A percentile compares a stretch with the other conserved stretches of the same genome.
Evolutionary conservation across 2,113 vertebrate genomes (phyloP).

Genomic region (Columbina picui): DNA sequence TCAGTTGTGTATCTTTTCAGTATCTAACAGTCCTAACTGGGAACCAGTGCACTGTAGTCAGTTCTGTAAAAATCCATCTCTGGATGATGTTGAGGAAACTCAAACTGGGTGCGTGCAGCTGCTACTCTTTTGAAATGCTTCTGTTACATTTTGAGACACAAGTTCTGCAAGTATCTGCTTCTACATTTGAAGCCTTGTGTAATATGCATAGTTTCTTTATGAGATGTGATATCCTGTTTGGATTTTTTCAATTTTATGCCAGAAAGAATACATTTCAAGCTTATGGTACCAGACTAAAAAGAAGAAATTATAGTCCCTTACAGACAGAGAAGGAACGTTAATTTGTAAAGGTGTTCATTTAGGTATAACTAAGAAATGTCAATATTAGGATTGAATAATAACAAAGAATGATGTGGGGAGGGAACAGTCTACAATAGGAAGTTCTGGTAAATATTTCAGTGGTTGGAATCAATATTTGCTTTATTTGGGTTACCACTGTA

Average conservation of each 20-base stretch:
- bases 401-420: neutral
- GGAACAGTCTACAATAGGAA: neutral
- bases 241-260: neutral
- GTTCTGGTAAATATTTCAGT: neutral
- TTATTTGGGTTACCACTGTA: neutral
- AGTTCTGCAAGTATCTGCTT: conserved; percentile 62
- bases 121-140: conserved; percentile 72
- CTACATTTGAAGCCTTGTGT: conserved; percentile 60
- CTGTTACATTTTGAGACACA: conserved; percentile 64
- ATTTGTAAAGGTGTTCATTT: neutral
- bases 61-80: neutral
- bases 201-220: conserved; percentile 64
- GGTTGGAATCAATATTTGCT: conserved; percentile 14
- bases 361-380: neutral
- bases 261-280: conserved; percentile 27
- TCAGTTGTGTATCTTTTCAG: neutral
- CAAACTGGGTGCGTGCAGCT: conserved; percentile 6
- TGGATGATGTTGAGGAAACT: conserved; percentile 2
- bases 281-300: neutral
- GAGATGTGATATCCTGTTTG: conserved; percentile 51
- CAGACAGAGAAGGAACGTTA: neutral
- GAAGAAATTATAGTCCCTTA: neutral
- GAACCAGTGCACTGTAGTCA: neutral
- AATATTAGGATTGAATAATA: neutral
- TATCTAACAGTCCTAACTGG: neutral